phyloP scores from a whole-genome alignment of 2,888 invertebrate species.

The Cerastoderma edule region DNA sequence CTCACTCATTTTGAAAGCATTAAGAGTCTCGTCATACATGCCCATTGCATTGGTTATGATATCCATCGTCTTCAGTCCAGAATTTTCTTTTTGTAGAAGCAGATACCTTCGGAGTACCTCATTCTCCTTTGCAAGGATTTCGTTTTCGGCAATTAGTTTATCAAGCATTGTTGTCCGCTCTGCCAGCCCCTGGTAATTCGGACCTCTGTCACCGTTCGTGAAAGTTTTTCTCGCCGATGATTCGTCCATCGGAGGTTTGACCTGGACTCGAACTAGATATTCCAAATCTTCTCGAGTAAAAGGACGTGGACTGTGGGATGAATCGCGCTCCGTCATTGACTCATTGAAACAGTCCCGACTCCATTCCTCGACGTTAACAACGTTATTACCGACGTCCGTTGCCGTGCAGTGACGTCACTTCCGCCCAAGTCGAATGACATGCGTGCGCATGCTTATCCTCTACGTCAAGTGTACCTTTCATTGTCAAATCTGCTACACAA shows the following conservation, averaged over 20 bases:
- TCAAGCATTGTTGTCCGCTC: neutral
- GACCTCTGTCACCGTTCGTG: too few species aligned
- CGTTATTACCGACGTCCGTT: constrained; percentile 10
- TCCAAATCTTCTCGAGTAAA: constrained; percentile 1
- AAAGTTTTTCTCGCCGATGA: neutral
- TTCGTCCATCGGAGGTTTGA: neutral
- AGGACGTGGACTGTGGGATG: neutral
- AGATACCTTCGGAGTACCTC: constrained; percentile 52
- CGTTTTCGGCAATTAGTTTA: constrained; percentile 15
- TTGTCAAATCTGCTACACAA: neutral
- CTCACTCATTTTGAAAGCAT: constrained; percentile 51
- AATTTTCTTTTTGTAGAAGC: constrained; percentile 48
- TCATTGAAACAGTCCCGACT: neutral
- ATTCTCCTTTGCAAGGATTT: constrained; percentile 45
- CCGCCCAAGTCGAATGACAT: too few species aligned
- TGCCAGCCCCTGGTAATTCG: too few species aligned
- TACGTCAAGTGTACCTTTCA: too few species aligned
- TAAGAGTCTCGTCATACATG: constrained; percentile 52
- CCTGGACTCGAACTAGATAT: neutral
- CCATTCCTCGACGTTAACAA: neutral
- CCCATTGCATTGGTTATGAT: constrained; percentile 48
- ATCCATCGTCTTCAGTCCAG: constrained; percentile 47
- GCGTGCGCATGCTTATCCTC: too few species aligned
- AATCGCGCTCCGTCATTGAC: neutral
- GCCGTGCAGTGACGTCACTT: neutral